phyloP scores from a whole-genome alignment of 2,113 vertebrate species.

The Trogon surrucura region DNA sequence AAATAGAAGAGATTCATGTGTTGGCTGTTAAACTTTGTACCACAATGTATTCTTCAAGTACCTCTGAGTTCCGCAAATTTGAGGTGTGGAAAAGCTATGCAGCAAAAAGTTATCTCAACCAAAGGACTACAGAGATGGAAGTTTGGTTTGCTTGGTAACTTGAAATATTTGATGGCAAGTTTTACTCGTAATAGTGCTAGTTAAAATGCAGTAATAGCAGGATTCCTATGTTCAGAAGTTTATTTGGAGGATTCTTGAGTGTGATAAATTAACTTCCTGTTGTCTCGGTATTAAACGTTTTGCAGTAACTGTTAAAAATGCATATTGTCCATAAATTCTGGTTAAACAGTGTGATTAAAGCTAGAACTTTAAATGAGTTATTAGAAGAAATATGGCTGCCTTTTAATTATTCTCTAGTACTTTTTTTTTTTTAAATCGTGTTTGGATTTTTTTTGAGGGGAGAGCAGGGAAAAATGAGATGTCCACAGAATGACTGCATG shows the following conservation, averaged over 20 bases:
- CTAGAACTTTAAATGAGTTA: not conserved
- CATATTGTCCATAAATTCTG: not conserved
- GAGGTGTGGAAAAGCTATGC: not conserved
- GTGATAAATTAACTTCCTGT: not conserved
- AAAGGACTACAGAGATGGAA: not conserved
- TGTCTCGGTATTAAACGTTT: not conserved
- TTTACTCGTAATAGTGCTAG: not conserved
- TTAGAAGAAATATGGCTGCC: not conserved
- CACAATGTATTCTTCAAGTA: not conserved
- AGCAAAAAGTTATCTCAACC: not conserved
- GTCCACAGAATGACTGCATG: not conserved
- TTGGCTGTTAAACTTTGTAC: not conserved
- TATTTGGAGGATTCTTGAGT: not conserved
- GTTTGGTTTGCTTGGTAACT: not conserved
- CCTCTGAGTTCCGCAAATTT: not conserved
- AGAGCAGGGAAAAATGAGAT: not conserved
- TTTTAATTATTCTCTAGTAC: not conserved
- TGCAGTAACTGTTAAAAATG: not conserved
- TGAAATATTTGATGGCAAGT: not conserved
- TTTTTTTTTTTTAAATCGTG: fast-evolving
- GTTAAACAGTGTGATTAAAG: not conserved
- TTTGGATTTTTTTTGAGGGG: not conserved
- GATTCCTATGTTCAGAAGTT: not conserved
- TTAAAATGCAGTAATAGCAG: not conserved
- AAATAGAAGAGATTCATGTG: not conserved